Base-by-base conservation (phyloP, 1,140 invertebrate genomes). In the Megalopta genalis region DNA sequence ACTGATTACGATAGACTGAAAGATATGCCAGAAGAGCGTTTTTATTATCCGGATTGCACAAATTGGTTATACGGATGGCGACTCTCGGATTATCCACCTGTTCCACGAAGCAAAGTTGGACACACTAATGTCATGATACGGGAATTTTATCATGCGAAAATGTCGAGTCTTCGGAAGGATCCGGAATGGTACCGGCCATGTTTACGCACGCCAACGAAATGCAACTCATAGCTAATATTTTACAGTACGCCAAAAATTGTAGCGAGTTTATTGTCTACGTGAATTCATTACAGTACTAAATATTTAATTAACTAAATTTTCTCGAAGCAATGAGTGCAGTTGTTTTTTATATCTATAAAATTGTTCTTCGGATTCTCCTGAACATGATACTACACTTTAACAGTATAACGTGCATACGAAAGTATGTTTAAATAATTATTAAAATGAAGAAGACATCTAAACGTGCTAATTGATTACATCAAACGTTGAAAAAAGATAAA, bases 21-120 rank as follows among this genome's bases (percentile, higher is more conserved):
- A 78, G 59, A 88, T 23, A 65, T 65, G 8, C 89, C 90, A 3
- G 90, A 92, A 60, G 82, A 91, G 71, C 86, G 85, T 77, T 92
- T 81, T 86, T 90, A 88, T 67, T 90, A 84, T 62, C 90, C 89
- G 6, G 86, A 91, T 67, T 90, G 90, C 63, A 82, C 82, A 7
- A 92, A 72, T 80, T 91, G 91, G 91, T 60, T 87, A 32, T 88
- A 90, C 16, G 91, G 91, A 37, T 92, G 91, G 91, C 88, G 86
- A 21, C 49, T 90, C 9, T 88, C 83, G 12, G 89, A 92, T 81
- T 88, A 87, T 80, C 62, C 80, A n/a, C 10, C 74, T 10, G 16
- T 80, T 42, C 52, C 72, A 52, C 18, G 67, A 21, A 86, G 85
- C 6, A 70, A 86, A 80, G 52, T 84, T 21, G 86, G 83, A 23